phyloP scores from a whole-genome alignment of 1,140 invertebrate genomes.

The Nixonia krombeini region DNA sequence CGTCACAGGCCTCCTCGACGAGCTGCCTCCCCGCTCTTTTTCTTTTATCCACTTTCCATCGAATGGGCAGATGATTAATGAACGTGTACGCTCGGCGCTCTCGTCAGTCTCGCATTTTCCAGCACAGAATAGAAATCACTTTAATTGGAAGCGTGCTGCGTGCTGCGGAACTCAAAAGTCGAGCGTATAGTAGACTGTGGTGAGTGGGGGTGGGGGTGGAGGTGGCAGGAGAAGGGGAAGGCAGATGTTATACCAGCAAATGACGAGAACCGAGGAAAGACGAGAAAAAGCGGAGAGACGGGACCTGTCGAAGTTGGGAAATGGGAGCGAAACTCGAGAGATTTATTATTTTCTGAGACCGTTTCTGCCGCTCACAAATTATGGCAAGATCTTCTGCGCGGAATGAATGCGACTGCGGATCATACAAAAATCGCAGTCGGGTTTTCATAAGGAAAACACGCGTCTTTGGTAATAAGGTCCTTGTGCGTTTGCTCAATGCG shows the following conservation, averaged over 20 bases:
- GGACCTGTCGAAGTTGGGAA: slow-evolving; percentile 19
- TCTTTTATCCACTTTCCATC: slow-evolving; percentile 48
- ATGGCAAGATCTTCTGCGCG: not conserved
- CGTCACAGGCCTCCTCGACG: slow-evolving; percentile 10
- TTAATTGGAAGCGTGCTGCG: slow-evolving; percentile 49
- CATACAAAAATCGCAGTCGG: not conserved
- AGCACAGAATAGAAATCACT: slow-evolving; percentile 48
- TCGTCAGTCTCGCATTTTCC: slow-evolving; percentile 18
- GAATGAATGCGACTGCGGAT: not conserved
- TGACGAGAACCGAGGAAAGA: not conserved
- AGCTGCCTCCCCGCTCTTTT: not conserved
- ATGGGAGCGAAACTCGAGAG: slow-evolving; percentile 3
- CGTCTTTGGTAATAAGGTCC: too few relatives aligned
- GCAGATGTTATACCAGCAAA: not conserved
- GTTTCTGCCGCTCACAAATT: not conserved
- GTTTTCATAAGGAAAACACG: too few relatives aligned
- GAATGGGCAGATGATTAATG: slow-evolving; percentile 54
- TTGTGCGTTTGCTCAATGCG: too few relatives aligned
- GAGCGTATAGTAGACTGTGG: slow-evolving; percentile 30
- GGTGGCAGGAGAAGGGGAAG: slow-evolving; percentile 15
- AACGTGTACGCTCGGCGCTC: slow-evolving; percentile 22
- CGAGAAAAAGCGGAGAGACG: not conserved
- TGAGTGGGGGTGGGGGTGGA: slow-evolving; percentile 7
- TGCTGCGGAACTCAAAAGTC: slow-evolving; percentile 45
- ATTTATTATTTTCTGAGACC: not conserved